Base-by-base conservation (phyloP, 2,888 invertebrate species). In the Gastrophysa polygoni region DNA sequence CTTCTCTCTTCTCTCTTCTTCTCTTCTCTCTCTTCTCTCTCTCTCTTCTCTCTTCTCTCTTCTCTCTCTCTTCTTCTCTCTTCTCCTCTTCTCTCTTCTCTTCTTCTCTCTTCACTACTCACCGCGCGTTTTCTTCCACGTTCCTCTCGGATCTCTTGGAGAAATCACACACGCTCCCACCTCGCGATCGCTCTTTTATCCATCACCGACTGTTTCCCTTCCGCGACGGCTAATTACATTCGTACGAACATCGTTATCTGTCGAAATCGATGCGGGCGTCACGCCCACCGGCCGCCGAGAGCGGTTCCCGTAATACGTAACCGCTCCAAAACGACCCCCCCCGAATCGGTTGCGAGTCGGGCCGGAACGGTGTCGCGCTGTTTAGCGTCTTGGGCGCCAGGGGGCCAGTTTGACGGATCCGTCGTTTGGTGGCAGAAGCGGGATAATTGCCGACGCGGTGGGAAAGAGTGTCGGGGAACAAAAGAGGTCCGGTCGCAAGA, bases 261-360 rank as follows among this genome's bases (percentile, higher is more conserved):
- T 66, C 61, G 54, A 34, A 32, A 63, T 66, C 61, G 61, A 61
- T 61, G 43, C 49, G 18, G 47, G 20, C 58, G 57, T 48, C 60
- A 63, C 61, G 57, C 61, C 66, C 54, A 59, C 59, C 55, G 55
- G 50, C 60, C 61, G 50, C 57, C 34, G 20, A 57, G 52, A 54
- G 59, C 50, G 54, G 59, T 64, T 55, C 59, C 46, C 55, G 49
- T 64, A 49, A 60, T 64, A 67, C 61, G 56, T 62, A 67, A 56
- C 60, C 62, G 58, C 58, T 29, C 17, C 44, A n/a, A 48, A 57
- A 57, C 57, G 54, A 65, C 61, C 54, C 49, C n/a, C n/a, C n/a
- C n/a, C n/a, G 46, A 59, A 57, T 57, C 17, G 48, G 11, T 43
- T 24, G 58, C 47, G 24, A 57, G 59, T 47, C 46, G 46, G 51